Evolutionary conservation across 2,888 invertebrate species (phyloP).

Genomic region (Cosmorhoe ocellata): DNA sequence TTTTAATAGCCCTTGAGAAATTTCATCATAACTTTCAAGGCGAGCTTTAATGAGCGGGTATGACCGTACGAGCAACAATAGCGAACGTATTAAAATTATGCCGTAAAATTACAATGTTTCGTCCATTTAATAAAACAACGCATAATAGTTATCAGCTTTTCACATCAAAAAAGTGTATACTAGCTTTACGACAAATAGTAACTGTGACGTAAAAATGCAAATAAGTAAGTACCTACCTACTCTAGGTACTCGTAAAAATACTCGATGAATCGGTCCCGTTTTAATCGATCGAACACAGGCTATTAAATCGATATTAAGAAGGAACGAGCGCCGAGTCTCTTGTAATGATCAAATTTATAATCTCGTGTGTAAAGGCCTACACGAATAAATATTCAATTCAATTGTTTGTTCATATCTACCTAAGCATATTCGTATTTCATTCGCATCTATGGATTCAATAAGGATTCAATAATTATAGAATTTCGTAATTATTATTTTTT

Average conservation of each 20-base stretch:
- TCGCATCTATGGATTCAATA: too few species aligned
- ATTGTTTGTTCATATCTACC: background rate
- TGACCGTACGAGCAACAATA: constrained; percentile 35
- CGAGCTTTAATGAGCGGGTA: constrained; percentile 31
- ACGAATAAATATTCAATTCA: constrained; percentile 1
- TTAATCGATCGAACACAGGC: constrained; percentile 69
- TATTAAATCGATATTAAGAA: constrained; percentile 75
- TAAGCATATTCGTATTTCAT: too few species aligned
- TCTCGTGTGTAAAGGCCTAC: constrained; percentile 66
- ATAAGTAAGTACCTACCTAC: too few species aligned
- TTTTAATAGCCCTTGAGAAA: constrained; percentile 56
- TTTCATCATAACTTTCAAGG: constrained; percentile 53
- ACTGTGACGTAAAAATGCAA: constrained; percentile 1
- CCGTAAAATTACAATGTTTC: constrained; percentile 56
- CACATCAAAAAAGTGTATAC: too few species aligned
- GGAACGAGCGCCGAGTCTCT: constrained; percentile 71
- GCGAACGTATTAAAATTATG: constrained; percentile 38
- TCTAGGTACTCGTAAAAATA: constrained; percentile 11
- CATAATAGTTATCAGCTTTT: background rate
- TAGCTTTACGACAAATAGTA: background rate
- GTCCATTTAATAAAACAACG: background rate
- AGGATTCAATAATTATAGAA: too few species aligned
- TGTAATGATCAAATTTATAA: constrained; percentile 81
- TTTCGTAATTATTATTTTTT: too few species aligned
- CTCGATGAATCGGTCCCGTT: constrained; percentile 50